Evolutionary conservation across 2,797 vertebrate genomes (phyloP).

Genomic region (Merluccius polli): DNA sequence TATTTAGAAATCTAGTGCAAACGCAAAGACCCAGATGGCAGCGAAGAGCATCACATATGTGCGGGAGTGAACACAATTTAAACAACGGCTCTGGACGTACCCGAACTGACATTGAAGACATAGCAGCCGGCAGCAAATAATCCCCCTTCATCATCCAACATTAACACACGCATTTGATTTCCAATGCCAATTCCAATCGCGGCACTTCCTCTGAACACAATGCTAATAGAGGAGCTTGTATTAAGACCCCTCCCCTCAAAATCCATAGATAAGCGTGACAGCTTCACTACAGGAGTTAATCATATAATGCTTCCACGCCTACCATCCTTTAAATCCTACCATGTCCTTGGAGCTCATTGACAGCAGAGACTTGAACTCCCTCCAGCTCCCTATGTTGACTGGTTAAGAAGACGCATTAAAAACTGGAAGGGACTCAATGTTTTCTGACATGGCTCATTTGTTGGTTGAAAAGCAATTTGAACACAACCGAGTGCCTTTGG

Average conservation of each 20-base stretch:
- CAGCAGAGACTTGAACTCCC: slow-evolving; percentile 41
- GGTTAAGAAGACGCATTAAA: slow-evolving; percentile 41
- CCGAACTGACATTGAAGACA: neutral
- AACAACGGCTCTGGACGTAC: neutral
- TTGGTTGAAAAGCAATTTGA: slow-evolving; percentile 43
- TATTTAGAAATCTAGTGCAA: slow-evolving; percentile 21
- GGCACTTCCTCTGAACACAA: slow-evolving; percentile 35
- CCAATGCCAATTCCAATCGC: slow-evolving; percentile 29
- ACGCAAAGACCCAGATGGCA: slow-evolving; percentile 16
- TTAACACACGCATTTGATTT: slow-evolving; percentile 22
- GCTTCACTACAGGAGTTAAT: slow-evolving; percentile 53
- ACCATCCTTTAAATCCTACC: slow-evolving; percentile 33
- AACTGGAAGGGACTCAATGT: slow-evolving; percentile 41
- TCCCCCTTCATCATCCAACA: neutral
- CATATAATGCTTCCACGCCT: slow-evolving; percentile 34
- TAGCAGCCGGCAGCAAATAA: neutral
- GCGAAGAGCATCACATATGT: no score
- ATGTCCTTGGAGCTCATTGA: slow-evolving; percentile 37
- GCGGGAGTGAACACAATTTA: neutral
- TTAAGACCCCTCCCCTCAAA: slow-evolving; percentile 33
- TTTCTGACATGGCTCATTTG: slow-evolving; percentile 44
- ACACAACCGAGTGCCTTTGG: slow-evolving; percentile 43
- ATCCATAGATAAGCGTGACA: slow-evolving; percentile 41
- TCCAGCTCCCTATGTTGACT: slow-evolving; percentile 34
- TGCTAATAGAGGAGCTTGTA: slow-evolving; percentile 29